These are phyloP conservation scores for Magallana gigas DNA, from an alignment of 1,140 invertebrate species.

Conservation along the genomic window DNA sequence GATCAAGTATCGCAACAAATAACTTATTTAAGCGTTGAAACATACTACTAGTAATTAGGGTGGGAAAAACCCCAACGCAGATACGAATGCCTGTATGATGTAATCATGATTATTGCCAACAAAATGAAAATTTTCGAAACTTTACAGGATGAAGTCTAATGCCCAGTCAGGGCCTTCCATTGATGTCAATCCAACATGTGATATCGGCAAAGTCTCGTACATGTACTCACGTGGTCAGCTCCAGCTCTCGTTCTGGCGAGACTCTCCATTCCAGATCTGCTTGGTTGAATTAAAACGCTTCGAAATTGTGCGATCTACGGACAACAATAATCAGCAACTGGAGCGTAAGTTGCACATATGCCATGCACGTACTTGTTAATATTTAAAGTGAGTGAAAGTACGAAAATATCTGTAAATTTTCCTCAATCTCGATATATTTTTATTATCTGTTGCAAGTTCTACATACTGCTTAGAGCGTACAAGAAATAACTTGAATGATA, in stretches of 20 bases:
- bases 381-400: too few relatives aligned
- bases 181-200: conserved; percentile 14
- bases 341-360: neutral
- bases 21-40: neutral
- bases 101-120: neutral
- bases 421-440: too few relatives aligned
- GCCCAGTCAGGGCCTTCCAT: neutral
- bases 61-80: neutral
- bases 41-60: too few relatives aligned
- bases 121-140: neutral
- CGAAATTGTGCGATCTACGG: neutral
- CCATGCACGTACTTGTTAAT: too few relatives aligned
- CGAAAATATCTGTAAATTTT: too few relatives aligned
- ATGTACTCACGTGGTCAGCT: conserved; percentile 20
- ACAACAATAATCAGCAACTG: neutral
- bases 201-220: neutral
- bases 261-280: conserved; percentile 1
- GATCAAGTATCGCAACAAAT: too few relatives aligned
- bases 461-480: too few relatives aligned
- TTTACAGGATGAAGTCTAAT: neutral
- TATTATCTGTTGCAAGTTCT: too few relatives aligned
- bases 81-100: too few relatives aligned
- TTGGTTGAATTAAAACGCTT: conserved; percentile 5
- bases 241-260: conserved; percentile 17
- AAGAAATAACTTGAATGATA: too few relatives aligned